A percentile compares a stretch with the other conserved stretches of the same genome.
Conservation (phyloP, 2,888 invertebrate species). For the Hemicrepidius hirtus region DNA sequence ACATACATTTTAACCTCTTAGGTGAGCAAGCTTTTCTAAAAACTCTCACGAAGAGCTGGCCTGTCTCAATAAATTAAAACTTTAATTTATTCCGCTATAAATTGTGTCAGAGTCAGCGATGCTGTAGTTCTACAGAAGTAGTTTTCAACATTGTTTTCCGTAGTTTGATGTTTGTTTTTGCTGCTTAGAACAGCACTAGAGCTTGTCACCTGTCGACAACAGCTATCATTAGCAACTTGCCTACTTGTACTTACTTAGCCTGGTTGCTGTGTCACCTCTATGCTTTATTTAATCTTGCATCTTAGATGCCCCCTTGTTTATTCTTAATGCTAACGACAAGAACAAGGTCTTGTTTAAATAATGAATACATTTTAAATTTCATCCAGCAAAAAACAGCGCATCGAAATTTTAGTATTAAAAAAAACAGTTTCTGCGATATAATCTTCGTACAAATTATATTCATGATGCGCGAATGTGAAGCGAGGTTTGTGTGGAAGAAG, state of each 20-base stretch:
- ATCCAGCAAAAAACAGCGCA: background rate
- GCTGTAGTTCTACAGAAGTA: conserved; percentile 49
- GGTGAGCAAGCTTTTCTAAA: conserved; percentile 15
- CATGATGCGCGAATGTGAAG: conserved; percentile 12
- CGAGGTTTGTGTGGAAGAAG: conserved; percentile 21
- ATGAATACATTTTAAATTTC: conserved; percentile 7
- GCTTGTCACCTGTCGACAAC: conserved; percentile 55
- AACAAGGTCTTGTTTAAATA: conserved; percentile 28
- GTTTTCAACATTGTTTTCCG: conserved; percentile 53
- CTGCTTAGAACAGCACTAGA: conserved; percentile 50
- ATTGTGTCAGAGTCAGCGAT: conserved; percentile 51
- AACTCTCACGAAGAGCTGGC: conserved; percentile 11
- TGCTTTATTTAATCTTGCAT: conserved; percentile 45
- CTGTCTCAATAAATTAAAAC: conserved; percentile 50
- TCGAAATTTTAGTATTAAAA: conserved; percentile 10
- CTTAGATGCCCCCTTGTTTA: conserved; percentile 38
- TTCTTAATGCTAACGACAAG: conserved; percentile 43
- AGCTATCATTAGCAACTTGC: conserved; percentile 56
- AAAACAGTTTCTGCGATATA: conserved; percentile 14
- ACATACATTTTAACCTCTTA: conserved; percentile 1
- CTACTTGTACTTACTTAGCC: conserved; percentile 51
- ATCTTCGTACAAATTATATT: conserved; percentile 16
- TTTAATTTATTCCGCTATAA: conserved; percentile 52
- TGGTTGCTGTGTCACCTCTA: conserved; percentile 46
- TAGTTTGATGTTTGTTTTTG: conserved; percentile 53